A percentile compares a stretch with the other conserved stretches of the same genome.
phyloP scores from a whole-genome alignment of 2,113 vertebrate genomes.

The Scalopus aquaticus region DNA sequence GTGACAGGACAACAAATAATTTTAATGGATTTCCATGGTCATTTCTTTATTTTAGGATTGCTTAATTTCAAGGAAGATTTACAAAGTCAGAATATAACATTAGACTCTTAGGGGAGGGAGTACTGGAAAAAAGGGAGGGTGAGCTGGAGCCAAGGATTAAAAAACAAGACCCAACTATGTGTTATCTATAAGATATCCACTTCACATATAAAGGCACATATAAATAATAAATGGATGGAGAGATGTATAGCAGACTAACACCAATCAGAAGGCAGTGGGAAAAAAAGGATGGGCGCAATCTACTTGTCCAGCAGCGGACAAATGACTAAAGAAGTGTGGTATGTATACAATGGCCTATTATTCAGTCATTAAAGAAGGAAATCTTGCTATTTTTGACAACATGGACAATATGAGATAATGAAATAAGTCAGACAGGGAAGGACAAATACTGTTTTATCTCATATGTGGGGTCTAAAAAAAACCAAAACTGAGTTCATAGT shows the following conservation, averaged over 20 bases:
- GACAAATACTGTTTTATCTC: too few relatives aligned
- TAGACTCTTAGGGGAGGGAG: not conserved
- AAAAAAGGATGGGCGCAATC: not conserved
- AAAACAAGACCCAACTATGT: not conserved
- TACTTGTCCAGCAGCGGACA: not conserved
- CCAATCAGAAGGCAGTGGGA: not conserved
- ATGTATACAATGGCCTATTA: not conserved
- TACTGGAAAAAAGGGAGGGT: not conserved
- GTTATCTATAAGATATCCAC: not conserved
- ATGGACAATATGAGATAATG: too few relatives aligned
- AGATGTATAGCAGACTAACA: not conserved
- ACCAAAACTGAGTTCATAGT: too few relatives aligned
- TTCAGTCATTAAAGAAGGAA: too few relatives aligned
- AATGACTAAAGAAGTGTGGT: not conserved
- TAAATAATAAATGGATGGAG: not conserved
- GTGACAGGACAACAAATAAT: not conserved
- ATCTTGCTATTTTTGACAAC: too few relatives aligned
- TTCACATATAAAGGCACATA: not conserved
- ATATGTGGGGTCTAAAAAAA: too few relatives aligned
- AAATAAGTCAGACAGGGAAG: too few relatives aligned
- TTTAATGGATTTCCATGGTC: not conserved
- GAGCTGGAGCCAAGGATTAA: not conserved
- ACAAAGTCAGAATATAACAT: not conserved
- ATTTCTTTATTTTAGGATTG: not conserved
- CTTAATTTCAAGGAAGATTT: not conserved